A percentile compares a stretch with the other conserved stretches of the same genome.
Evolutionary conservation across 2,888 invertebrate genomes (phyloP).

Genomic region (Amaurobius ferox): DNA sequence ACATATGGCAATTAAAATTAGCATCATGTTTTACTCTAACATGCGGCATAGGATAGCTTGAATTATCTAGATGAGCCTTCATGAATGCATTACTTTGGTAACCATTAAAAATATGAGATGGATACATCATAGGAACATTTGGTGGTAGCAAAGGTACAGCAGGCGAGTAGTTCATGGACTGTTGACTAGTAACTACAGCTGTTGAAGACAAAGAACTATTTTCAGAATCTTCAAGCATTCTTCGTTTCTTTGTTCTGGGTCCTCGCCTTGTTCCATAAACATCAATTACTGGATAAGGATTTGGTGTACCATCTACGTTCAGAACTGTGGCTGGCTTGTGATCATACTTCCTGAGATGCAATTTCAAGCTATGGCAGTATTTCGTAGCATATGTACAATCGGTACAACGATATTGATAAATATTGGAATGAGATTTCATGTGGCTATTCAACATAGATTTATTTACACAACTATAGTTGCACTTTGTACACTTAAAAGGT

Average conservation of each 20-base stretch:
- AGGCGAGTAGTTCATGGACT: slow-evolving; percentile 8
- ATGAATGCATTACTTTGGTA: slow-evolving; percentile 15
- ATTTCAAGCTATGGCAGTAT: slow-evolving; percentile 97
- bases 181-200: slow-evolving; percentile 9
- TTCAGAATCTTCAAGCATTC: slow-evolving; percentile 67
- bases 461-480: slow-evolving; percentile 94
- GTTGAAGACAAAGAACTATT: slow-evolving; percentile 2
- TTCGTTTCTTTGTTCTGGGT: slow-evolving; percentile 81
- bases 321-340: slow-evolving; percentile 94
- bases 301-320: slow-evolving; percentile 91
- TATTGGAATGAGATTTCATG: slow-evolving; percentile 90
- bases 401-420: slow-evolving; percentile 94
- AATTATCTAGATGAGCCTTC: background rate
- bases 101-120: slow-evolving; percentile 35
- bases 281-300: slow-evolving; percentile 91
- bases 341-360: slow-evolving; percentile 93
- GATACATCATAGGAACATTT: slow-evolving; percentile 24
- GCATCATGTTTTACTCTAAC: too few species aligned
- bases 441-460: slow-evolving; percentile 99
- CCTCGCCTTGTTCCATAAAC: slow-evolving; percentile 93
- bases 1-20: slow-evolving; percentile 79
- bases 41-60: background rate
- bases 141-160: background rate
- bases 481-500: slow-evolving; percentile 94
- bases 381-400: slow-evolving; percentile 98